phyloP scores from a whole-genome alignment of 1,140 invertebrate genomes.

The Lethrus apterus region DNA sequence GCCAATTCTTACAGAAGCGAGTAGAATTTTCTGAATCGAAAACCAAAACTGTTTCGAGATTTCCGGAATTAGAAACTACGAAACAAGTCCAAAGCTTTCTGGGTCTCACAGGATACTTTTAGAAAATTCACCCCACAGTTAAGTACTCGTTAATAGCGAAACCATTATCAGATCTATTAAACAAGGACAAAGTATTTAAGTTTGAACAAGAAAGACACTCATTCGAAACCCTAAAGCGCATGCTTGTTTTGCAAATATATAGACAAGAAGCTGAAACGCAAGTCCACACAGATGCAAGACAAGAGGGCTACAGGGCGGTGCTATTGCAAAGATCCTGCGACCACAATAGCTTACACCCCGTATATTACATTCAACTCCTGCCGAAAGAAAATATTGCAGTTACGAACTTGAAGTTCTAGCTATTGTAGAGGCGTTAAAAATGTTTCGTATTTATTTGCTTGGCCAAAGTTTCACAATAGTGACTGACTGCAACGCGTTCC shows the following conservation, averaged over 20 bases:
- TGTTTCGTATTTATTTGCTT: conserved; percentile 39
- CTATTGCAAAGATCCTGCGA: conserved; percentile 8
- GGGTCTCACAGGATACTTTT: conserved; percentile 1
- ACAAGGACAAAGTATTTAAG: background rate
- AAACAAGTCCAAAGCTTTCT: background rate
- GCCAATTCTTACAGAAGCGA: background rate
- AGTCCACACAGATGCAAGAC: conserved; percentile 15
- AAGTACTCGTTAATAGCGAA: background rate
- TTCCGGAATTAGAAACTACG: background rate
- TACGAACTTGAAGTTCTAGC: conserved; percentile 35
- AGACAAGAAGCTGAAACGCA: conserved; percentile 1
- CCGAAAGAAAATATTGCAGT: background rate
- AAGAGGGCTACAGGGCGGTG: conserved; percentile 7
- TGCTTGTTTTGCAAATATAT: conserved; percentile 2
- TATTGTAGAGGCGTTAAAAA: conserved; percentile 35
- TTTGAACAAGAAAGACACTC: conserved; percentile 11
- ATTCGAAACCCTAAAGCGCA: conserved; percentile 20
- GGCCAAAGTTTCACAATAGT: conserved; percentile 37
- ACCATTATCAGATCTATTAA: background rate
- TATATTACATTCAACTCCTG: conserved; percentile 5
- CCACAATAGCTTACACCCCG: conserved; percentile 10
- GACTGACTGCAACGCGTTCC: conserved; percentile 32
- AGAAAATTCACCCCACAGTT: conserved; percentile 9
- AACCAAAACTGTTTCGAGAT: background rate
- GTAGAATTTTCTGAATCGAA: background rate